These are phyloP conservation scores for Chymomyza costata DNA, from an alignment of 1,140 invertebrate species.

Conservation along the genomic window DNA sequence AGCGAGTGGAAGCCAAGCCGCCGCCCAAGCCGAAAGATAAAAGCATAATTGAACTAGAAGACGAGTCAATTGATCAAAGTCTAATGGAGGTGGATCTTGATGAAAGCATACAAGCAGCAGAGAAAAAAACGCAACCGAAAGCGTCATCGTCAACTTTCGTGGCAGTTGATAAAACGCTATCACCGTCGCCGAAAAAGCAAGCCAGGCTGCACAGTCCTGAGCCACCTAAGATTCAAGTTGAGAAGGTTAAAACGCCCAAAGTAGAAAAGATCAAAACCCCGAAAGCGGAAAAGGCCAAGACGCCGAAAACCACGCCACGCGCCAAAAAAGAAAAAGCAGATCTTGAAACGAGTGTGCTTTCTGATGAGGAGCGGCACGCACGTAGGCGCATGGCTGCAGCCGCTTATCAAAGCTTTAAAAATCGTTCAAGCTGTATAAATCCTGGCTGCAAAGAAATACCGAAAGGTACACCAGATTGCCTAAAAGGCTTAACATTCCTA, in stretches of 20 bases:
- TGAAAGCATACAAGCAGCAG: constrained; percentile 13
- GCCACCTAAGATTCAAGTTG: neutral
- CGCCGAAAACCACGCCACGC: constrained; percentile 24
- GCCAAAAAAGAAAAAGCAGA: constrained; percentile 39
- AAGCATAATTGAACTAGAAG: constrained; percentile 45
- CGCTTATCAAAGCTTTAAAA: constrained; percentile 84
- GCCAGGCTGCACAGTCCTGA: constrained; percentile 11
- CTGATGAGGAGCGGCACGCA: constrained; percentile 81
- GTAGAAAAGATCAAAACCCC: constrained; percentile 8
- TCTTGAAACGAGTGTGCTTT: constrained; percentile 69
- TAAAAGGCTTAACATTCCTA: constrained; percentile 87
- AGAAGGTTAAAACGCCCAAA: constrained; percentile 18
- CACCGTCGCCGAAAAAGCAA: constrained; percentile 12
- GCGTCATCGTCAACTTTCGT: no score
- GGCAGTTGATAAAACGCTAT: constrained; percentile 6
- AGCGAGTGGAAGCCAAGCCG: constrained; percentile 47
- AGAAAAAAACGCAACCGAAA: constrained; percentile 4
- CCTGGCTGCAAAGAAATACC: constrained; percentile 89
- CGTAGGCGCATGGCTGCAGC: constrained; percentile 79
- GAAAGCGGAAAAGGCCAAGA: constrained; percentile 20
- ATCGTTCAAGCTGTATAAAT: constrained; percentile 85
- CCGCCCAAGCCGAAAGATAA: constrained; percentile 33
- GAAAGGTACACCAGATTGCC: constrained; percentile 84
- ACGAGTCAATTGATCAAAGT: constrained; percentile 56
- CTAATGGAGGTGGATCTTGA: constrained; percentile 60